Percentiles rank a stretch among this genome's conserved stretches.
Conservation (phyloP, 2,113 vertebrate species). For the Eonycteris spelaea region DNA sequence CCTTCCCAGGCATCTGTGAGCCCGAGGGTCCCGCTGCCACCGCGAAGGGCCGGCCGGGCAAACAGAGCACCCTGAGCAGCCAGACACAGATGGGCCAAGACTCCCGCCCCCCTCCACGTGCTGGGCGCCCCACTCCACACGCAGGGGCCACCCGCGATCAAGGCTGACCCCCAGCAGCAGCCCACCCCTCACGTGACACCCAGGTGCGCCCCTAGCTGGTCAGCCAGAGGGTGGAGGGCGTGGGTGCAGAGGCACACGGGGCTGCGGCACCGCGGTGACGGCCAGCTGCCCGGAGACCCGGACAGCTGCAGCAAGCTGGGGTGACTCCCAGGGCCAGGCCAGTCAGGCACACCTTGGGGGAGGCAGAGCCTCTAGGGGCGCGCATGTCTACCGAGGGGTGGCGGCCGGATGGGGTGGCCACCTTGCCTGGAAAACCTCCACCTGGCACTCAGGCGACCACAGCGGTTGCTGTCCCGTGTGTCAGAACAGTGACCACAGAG, state of each 20-base stretch:
- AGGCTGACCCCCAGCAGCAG: neutral
- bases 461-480: no score
- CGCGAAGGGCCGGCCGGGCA: no score
- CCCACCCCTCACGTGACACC: no score
- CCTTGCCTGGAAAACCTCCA: neutral
- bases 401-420: neutral
- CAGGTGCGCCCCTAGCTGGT: neutral
- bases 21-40: rapidly evolving
- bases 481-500: neutral
- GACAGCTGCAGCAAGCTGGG: neutral
- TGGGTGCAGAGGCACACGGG: neutral
- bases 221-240: no score
- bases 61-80: no score
- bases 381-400: no score
- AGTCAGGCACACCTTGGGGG: no score
- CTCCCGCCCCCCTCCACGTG: neutral
- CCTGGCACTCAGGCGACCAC: rapidly evolving
- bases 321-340: neutral
- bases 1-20: neutral
- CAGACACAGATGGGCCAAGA: neutral
- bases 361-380: no score
- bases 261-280: neutral
- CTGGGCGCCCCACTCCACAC: neutral
- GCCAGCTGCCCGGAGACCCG: neutral
- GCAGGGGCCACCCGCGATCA: neutral